Percentiles rank a stretch among this genome's conserved stretches.
Conservation (phyloP, 2,113 vertebrate genomes). For the Solea senegalensis region DNA sequence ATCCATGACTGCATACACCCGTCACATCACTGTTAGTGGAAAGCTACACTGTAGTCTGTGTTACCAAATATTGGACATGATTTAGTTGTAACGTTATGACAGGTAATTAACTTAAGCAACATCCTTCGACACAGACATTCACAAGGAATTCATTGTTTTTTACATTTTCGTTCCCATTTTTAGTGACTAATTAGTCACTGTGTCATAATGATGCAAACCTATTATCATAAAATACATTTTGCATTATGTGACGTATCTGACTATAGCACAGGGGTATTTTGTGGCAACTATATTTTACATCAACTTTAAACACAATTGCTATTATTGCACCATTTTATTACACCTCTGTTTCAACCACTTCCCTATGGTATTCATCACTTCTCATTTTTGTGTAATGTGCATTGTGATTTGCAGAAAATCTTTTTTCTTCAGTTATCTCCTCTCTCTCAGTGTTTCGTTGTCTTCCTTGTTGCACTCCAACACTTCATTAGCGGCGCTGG, state of each 20-base stretch:
- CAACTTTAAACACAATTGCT: neutral
- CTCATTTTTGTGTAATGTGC: neutral
- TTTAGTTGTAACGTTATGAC: neutral
- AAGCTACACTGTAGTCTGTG: slow-evolving; percentile 25
- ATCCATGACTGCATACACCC: neutral
- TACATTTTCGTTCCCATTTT: neutral
- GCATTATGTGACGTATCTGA: no score
- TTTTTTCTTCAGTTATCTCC: neutral
- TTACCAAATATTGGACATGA: slow-evolving; percentile 13
- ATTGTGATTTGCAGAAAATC: neutral
- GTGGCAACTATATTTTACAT: no score
- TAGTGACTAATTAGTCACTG: neutral
- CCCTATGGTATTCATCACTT: slow-evolving; percentile 16
- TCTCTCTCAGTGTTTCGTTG: slow-evolving; percentile 6
- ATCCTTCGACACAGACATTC: neutral
- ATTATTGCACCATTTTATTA: slow-evolving; percentile 18
- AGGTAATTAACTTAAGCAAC: slow-evolving; percentile 6
- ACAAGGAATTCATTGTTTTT: neutral
- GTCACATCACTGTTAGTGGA: neutral
- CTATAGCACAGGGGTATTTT: no score
- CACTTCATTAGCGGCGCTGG: slow-evolving; percentile 23
- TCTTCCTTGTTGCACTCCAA: slow-evolving; percentile 44
- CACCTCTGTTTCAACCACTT: slow-evolving; percentile 33
- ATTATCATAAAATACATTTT: no score
- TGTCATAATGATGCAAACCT: neutral